These are phyloP conservation scores for Pagrus major DNA, from an alignment of 2,113 vertebrate genomes.

Conservation along the genomic window DNA sequence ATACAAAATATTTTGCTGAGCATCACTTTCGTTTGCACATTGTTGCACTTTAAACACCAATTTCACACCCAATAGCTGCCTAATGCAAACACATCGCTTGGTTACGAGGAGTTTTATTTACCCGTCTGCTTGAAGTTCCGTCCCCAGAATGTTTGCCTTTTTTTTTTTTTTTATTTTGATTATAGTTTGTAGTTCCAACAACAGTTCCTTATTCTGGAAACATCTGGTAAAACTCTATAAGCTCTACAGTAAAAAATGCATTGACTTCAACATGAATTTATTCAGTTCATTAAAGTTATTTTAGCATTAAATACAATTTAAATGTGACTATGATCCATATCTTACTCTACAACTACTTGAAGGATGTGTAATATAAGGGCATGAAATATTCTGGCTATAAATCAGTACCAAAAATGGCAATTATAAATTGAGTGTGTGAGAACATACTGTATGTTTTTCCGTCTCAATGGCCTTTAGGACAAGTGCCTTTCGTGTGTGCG, in stretches of 20 bases:
- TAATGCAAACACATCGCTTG: neutral
- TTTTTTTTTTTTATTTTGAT: neutral
- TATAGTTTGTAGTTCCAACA: neutral
- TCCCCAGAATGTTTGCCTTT: neutral
- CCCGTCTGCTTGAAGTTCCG: neutral
- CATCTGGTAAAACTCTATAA: neutral
- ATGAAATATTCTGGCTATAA: no score
- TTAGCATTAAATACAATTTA: no score
- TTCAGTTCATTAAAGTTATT: neutral
- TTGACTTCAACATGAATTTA: neutral
- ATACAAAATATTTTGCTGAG: neutral
- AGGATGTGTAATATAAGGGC: neutral
- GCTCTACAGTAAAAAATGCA: neutral
- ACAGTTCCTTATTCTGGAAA: neutral
- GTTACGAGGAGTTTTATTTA: neutral
- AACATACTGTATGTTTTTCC: neutral
- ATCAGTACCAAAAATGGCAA: neutral
- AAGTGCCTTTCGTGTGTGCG: slow-evolving; percentile 3
- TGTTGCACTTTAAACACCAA: neutral
- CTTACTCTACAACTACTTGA: no score
- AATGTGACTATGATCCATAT: no score
- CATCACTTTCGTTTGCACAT: neutral
- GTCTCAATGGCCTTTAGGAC: neutral
- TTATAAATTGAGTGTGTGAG: neutral
- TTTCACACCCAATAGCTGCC: neutral